Percentiles rank a stretch among this genome's conserved stretches.
Evolutionary conservation across 2,888 invertebrate species (phyloP).

Genomic region (Lasioglossum leucozonium): DNA sequence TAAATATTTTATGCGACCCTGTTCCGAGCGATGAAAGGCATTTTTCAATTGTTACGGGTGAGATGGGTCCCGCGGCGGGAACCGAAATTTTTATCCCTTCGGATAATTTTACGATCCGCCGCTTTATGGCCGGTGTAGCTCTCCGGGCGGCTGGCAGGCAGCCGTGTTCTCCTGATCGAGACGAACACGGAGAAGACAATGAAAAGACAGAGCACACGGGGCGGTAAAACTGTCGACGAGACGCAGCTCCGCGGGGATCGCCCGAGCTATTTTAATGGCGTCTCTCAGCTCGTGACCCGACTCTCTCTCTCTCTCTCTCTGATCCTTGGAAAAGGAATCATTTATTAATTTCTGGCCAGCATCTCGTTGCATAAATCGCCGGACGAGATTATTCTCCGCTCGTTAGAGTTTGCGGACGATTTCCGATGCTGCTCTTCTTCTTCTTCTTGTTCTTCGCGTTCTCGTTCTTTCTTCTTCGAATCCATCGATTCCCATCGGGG

Average conservation of each 20-base stretch:
- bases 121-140: slow-evolving; percentile 26
- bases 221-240: slow-evolving; percentile 29
- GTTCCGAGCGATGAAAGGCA: not conserved
- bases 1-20: not conserved
- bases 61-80: not conserved
- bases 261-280: slow-evolving; percentile 36
- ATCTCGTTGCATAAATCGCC: not conserved
- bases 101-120: slow-evolving; percentile 44
- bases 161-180: slow-evolving; percentile 43
- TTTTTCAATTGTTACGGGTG: not conserved
- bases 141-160: not conserved
- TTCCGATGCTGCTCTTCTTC: not conserved
- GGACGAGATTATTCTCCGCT: not conserved
- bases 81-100: slow-evolving; percentile 25
- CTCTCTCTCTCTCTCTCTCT: no score
- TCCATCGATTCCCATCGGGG: not conserved
- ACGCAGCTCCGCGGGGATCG: slow-evolving; percentile 24
- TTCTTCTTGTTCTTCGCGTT: not conserved
- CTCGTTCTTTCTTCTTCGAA: not conserved
- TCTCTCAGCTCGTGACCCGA: not conserved
- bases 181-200: slow-evolving; percentile 33
- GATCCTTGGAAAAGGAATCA: not conserved
- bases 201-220: slow-evolving; percentile 30
- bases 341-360: not conserved
- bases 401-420: not conserved